These are phyloP conservation scores for Drosophila subquinaria DNA, from an alignment of 2,888 invertebrate genomes.

Conservation along the genomic window DNA sequence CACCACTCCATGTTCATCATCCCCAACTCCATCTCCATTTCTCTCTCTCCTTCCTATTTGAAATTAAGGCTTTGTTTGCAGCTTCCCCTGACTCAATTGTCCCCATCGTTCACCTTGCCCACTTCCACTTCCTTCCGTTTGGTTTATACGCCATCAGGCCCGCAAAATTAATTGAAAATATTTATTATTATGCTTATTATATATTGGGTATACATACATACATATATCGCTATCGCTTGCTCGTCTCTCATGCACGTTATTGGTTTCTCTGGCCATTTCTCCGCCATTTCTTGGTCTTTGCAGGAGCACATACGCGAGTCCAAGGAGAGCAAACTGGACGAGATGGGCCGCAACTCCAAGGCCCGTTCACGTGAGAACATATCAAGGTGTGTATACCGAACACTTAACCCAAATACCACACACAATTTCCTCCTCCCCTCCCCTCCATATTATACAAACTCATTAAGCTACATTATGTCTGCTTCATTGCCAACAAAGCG, in stretches of 20 bases:
- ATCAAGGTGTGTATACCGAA: slow-evolving; percentile 69
- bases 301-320: slow-evolving; percentile 92
- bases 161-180: slow-evolving; percentile 71
- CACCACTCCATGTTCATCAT: background rate
- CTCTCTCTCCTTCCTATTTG: background rate
- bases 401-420: slow-evolving; percentile 2
- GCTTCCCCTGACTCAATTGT: background rate
- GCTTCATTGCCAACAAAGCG: slow-evolving; percentile 17
- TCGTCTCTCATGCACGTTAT: slow-evolving; percentile 41
- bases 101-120: background rate
- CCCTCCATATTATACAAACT: slow-evolving; percentile 9
- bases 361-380: slow-evolving; percentile 85
- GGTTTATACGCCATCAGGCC: slow-evolving; percentile 14
- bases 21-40: background rate
- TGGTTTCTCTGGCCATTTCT: slow-evolving; percentile 43
- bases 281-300: slow-evolving; percentile 55
- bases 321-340: slow-evolving; percentile 91
- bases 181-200: slow-evolving; percentile 67
- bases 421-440: background rate
- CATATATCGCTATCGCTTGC: slow-evolving; percentile 17
- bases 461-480: slow-evolving; percentile 40
- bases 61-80: slow-evolving; percentile 25
- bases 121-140: background rate
- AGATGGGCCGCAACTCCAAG: slow-evolving; percentile 87
- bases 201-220: slow-evolving; percentile 21